Percentiles rank a stretch among this genome's conserved stretches.
phyloP scores from a whole-genome alignment of 2,797 vertebrate genomes.

The Esox masquinongy region DNA sequence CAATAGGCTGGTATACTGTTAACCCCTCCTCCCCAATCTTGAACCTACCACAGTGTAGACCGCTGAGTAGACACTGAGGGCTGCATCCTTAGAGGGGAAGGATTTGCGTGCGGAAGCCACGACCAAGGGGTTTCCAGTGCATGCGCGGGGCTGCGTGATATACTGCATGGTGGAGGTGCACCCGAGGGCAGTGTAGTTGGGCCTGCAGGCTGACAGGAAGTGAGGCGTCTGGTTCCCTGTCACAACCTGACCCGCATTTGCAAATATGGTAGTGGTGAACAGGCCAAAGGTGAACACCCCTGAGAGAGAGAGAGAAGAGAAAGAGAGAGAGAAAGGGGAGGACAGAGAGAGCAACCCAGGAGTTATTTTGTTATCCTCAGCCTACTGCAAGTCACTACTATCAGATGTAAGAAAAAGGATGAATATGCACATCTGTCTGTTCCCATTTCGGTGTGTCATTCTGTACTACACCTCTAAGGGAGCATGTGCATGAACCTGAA shows the following conservation, averaged over 20 bases:
- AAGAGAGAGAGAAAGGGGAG: not conserved
- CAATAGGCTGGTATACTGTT: not conserved
- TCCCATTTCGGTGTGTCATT: no score
- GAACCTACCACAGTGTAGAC: constrained; percentile 84
- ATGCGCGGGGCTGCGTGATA: constrained; percentile 80
- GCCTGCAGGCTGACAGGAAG: constrained; percentile 88
- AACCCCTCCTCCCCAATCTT: constrained; percentile 1
- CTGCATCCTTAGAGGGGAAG: constrained; percentile 89
- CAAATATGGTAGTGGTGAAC: constrained; percentile 89
- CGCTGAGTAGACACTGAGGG: constrained; percentile 85
- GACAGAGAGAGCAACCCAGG: not conserved
- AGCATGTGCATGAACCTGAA: no score
- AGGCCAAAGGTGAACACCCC: constrained; percentile 90
- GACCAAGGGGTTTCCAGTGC: constrained; percentile 80
- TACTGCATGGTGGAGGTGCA: constrained; percentile 84
- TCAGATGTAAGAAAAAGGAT: constrained; percentile 56
- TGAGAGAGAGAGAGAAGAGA: constrained; percentile 40
- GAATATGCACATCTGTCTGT: constrained; percentile 40
- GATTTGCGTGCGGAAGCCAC: constrained; percentile 84
- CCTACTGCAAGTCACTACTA: constrained; percentile 56
- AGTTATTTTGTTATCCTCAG: constrained; percentile 4
- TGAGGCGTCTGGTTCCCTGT: constrained; percentile 91
- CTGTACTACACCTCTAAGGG: no score
- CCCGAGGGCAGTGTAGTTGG: constrained; percentile 89
- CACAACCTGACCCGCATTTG: constrained; percentile 89